Evolutionary conservation across 2,888 invertebrate species (phyloP), one percentile per base, ranked within the genome.

Genomic region (Ametastegia equiseti): DNA sequence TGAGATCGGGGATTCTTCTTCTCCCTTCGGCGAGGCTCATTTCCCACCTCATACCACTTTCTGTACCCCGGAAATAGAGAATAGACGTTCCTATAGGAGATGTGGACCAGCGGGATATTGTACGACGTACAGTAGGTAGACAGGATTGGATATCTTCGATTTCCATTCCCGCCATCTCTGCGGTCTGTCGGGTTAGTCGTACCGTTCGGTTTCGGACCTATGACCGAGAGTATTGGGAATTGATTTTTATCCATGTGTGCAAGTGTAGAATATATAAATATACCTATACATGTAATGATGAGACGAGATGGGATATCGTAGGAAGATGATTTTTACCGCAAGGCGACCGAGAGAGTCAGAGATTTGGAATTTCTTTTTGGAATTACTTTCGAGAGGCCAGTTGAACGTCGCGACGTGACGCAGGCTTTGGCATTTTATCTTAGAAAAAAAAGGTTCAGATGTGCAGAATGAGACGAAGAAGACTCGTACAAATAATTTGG

Each of bases 1-100:
- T 75, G 75, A 27, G 81, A 83, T 75, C 39, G 77, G 19, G 67
- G 73, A 50, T 47, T 80, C 67, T 47, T 60, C 77, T 73, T 77
- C 79, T 80, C 80, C 83, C 57, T 36, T 69, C 54, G 81, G 80
- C 81, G 80, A 80, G 77, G 71, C 65, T 69, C 83, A 80, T 57
- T 71, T 65, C 80, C 57, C 47, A n/a, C 39, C 19, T 27, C 30
- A 50, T 47, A 45, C 71, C 42, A 77, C 54, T 71, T 45, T 45
- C 57, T 57, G 47, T 60, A 80, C 78, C 19, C 80, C 50, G 42
- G 75, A 75, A 75, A 75, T 75, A 54, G 75, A 75, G 75, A 75
- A 75, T 75, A 75, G 75, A 75, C 75, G 54, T 50, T 75, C 36
- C 75, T 75, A 75, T 75, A 75, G 75, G 75, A 75, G 75, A 75